Evolutionary conservation across 2,113 vertebrate genomes (phyloP), one percentile per base, ranked within the genome.

Genomic region (Oncorhynchus clarkii): DNA sequence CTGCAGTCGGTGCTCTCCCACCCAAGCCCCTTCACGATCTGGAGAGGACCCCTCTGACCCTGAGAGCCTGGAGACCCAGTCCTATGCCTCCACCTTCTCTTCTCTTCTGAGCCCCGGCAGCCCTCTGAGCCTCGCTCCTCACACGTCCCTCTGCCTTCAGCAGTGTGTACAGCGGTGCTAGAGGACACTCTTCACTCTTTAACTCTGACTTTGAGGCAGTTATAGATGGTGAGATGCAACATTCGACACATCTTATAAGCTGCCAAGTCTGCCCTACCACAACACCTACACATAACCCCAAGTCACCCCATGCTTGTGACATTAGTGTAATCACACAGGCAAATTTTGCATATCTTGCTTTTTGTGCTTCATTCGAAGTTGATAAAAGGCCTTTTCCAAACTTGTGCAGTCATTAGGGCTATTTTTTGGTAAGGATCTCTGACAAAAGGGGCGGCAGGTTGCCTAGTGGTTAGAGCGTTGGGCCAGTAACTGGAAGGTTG

Each of bases 121-220:
- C 92, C 94, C 70, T 93, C 68, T 26, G 78, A 72, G 51, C 68
- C 39, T 4, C 67, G 75, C 57, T 48, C 31, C 92, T 5, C 94
- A 88, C 91, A 96, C 93, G 95, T 82, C 94, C 94, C 70, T 96
- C 95, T 83, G 95, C 95, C 91, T 96, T 96, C 92, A 96, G 95
- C 91, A 96, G 95, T 71, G 95, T 96, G 84, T 94, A 95, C 89
- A 93, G 95, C 86, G 93, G 92, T 85, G 91, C 93, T 92, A 16
- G 59, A 71, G 94, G 95, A 83, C 95, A 94, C 91, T 93, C 94
- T 48, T 90, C n/a, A n/a, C n/a, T n/a, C n/a, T n/a, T 54, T 16
- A 54, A 54, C 51, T 54, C 16, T 54, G 51, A 54, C 51, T 18
- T 45, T 45, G 39, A 45, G 9, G 39, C 65, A 67, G 24, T 27